A percentile compares a stretch with the other conserved stretches of the same genome.
phyloP scores from a whole-genome alignment of 1,140 invertebrate species.

The Brachionus angularis region DNA sequence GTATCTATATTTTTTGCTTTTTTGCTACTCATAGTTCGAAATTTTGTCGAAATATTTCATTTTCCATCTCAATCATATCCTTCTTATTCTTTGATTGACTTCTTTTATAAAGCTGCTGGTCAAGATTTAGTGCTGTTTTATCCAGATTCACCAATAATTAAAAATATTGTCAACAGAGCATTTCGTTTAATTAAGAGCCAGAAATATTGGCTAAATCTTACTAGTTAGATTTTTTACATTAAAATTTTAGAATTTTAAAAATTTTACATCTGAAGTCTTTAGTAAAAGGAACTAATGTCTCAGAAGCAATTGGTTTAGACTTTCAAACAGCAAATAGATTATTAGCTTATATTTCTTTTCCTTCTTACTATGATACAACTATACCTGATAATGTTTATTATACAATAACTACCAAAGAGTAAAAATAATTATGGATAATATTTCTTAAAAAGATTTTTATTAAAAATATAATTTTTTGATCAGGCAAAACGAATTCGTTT shows the following conservation, averaged over 20 bases:
- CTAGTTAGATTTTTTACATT: neutral
- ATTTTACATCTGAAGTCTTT: neutral
- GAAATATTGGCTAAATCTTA: slow-evolving; percentile 27
- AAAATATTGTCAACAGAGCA: slow-evolving; percentile 14
- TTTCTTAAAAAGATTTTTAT: neutral
- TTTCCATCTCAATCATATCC: neutral
- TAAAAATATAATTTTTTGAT: neutral
- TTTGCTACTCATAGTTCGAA: slow-evolving; percentile 4
- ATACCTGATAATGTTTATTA: slow-evolving; percentile 20
- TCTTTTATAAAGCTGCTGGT: slow-evolving; percentile 7
- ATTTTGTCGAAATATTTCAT: slow-evolving; percentile 5
- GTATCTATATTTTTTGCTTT: slow-evolving; percentile 5
- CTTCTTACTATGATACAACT: neutral
- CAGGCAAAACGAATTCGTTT: slow-evolving; percentile 24
- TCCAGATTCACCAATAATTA: neutral
- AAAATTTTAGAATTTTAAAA: neutral
- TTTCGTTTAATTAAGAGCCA: slow-evolving; percentile 25
- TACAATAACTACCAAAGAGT: slow-evolving; percentile 35
- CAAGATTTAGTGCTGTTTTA: slow-evolving; percentile 31
- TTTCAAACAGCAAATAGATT: slow-evolving; percentile 2
- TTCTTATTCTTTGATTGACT: slow-evolving; percentile 10
- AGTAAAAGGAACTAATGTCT: slow-evolving; percentile 40
- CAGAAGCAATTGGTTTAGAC: neutral
- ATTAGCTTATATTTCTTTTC: slow-evolving; percentile 25
- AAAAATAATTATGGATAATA: neutral